Evolutionary conservation across 1,140 invertebrate species (phyloP), one percentile per base, ranked within the genome.

Genomic region (Rhopalosiphum maidis): DNA sequence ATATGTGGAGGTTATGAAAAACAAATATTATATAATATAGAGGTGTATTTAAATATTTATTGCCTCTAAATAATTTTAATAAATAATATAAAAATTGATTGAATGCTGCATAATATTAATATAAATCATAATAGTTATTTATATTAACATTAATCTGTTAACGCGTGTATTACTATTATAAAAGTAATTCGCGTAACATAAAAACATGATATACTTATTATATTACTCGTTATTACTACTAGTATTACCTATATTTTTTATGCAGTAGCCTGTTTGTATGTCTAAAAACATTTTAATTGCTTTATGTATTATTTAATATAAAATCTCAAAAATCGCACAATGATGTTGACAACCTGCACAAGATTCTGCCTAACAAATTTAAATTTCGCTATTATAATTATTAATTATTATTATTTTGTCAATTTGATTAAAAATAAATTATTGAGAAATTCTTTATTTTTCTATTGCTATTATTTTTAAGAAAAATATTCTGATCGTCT

Each of bases 81-180:
- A 18, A n/a, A n/a, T 41, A 41, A 46, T n/a, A 18, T n/a, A 77
- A 77, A 77, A n/a, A 77, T 77, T n/a, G 60, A 77, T 77, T n/a
- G n/a, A 77, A 60, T 60, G 15, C 15, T 6, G n/a, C 30, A 77
- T 77, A 77, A 77, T n/a, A 77, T 77, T 68, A 68, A 68, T 68
- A n/a, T 68, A n/a, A 68, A n/a, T n/a, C 60, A n/a, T 68, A 68
- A 68, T 30, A 68, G n/a, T 68, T 68, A 68, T 68, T 68, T 68
- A n/a, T n/a, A 68, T n/a, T 77, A 77, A 18, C 23, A n/a, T 77
- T n/a, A 77, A 77, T 18, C 60, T 77, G 60, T n/a, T 77, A 77
- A 77, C 30, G 60, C 15, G 60, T 15, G 15, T 68, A 18, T 46
- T 46, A 30, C 25, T n/a, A 68, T n/a, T 30, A 15, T 68, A 68